Base-by-base conservation (phyloP, 2,797 vertebrate genomes). In the Nannoperca obscura region DNA sequence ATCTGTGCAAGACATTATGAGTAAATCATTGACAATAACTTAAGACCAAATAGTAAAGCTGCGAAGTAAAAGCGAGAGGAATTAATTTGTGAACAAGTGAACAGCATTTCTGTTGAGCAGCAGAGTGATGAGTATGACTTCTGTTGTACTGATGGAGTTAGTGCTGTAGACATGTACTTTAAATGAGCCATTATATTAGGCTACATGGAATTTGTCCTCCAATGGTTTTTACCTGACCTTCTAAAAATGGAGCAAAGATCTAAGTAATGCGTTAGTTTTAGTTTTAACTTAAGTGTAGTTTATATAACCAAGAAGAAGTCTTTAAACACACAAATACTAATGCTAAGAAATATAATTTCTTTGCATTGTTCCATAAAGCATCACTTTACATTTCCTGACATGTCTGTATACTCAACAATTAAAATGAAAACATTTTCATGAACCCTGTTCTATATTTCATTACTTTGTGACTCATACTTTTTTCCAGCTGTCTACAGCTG, bases 381-480 rank as follows among this genome's bases (percentile, higher is more conserved):
- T 57, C n/a, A 15, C 32, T 36, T 57, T 40, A 54, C 34, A 52
- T 67, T 69, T 40, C 17, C 49, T 17, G 36, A 49, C 36, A 42
- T 24, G 46, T 14, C 14, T 7, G 1, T 30, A 12, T 3, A 22
- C 24, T 64, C 13, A 63, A n/a, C 9, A 19, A 42, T 30, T 54
- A 47, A 67, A 47, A 50, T 76, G 2, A 70, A 75, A 52, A 19
- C 11, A 57, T 68, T 71, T 24, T 40, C 22, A 53, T 44, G 2
- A 70, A 40, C n/a, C 12, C 38, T 49, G 62, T 15, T 70, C 44
- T 81, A 49, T 65, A 0, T 76, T 80, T 75, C 36, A 66, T 76
- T 74, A 75, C 66, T 80, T 76, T 60, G 22, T 80, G 65, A 74
- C 47, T 80, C 70, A 30, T 19, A 20, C 53, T 49, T 44, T n/a